Base-by-base conservation (phyloP, 2,113 vertebrate genomes). In the Vulpes vulpes region DNA sequence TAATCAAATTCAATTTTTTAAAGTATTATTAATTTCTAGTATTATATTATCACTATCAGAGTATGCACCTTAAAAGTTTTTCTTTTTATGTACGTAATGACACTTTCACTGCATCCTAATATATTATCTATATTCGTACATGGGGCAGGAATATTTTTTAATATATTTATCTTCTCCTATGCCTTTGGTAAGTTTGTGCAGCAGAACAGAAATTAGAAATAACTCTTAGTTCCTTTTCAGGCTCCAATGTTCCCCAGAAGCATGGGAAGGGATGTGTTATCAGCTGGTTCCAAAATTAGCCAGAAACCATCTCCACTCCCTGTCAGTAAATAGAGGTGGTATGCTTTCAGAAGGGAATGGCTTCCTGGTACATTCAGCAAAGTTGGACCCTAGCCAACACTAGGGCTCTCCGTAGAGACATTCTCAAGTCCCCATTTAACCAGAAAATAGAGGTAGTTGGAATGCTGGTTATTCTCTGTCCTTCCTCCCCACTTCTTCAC, bases 1-100 rank as follows among this genome's bases (percentile, higher is more conserved):
- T 73, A 96, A 94, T 84, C 76, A 35, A 92, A 43, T 27, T 80
- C 1, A 59, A 79, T 84, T 95, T 79, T 62, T 67, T 55, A 80
- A 32, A 86, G 23, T 23, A 49, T 51, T 76, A 76, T 76, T 92
- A 59, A 60, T 87, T 88, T 96, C 43, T 60, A 64, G 2, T 55
- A 49, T 23, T 49, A 71, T 57, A 71, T 83, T 67, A 92, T 74
- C 74, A 76, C 78, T 64, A 82, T 81, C 11, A 71, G 5, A 76
- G 53, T 90, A 80, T 19, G 3, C 5, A 87, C 74, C 86, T 93
- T 80, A 67, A 73, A 62, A 59, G 20, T 85, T 69, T 19, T 76
- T 91, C 35, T 82, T 96, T 89, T 51, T 65, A 78, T 16, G 2
- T 25, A n/a, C 49, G 74, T 88, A 82, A 87, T 86, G 60, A 32